Evolutionary conservation across 2,888 invertebrate species (phyloP).

Genomic region (Acholoe squamosa): DNA sequence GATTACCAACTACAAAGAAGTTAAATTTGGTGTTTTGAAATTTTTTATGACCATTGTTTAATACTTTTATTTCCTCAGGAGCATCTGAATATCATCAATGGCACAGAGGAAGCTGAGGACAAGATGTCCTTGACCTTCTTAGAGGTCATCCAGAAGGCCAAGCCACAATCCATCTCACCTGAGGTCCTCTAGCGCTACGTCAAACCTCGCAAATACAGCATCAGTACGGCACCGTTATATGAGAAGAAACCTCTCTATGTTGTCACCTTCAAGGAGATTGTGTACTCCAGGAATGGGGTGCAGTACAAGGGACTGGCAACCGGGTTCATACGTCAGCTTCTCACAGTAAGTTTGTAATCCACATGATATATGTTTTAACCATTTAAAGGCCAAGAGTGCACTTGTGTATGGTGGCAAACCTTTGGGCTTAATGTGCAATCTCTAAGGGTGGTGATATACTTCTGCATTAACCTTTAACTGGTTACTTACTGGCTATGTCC

Average conservation of each 20-base stretch:
- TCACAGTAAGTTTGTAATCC: background rate
- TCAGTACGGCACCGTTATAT: background rate
- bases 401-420: no score
- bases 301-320: background rate
- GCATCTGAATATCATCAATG: no score
- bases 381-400: no score
- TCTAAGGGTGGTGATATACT: no score
- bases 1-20: no score
- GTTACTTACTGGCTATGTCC: no score
- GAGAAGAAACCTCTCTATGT: background rate
- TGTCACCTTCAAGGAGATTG: conserved; percentile 24
- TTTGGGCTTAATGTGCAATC: no score
- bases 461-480: no score
- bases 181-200: conserved; percentile 2
- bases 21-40: no score
- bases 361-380: no score
- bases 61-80: no score
- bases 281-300: background rate
- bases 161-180: background rate
- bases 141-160: background rate
- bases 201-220: background rate
- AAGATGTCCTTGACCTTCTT: background rate
- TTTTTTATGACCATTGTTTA: no score
- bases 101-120: background rate
- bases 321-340: background rate